A percentile compares a stretch with the other conserved stretches of the same genome.
Evolutionary conservation across 2,888 invertebrate species (phyloP).

Genomic region (Deilephila elpenor): DNA sequence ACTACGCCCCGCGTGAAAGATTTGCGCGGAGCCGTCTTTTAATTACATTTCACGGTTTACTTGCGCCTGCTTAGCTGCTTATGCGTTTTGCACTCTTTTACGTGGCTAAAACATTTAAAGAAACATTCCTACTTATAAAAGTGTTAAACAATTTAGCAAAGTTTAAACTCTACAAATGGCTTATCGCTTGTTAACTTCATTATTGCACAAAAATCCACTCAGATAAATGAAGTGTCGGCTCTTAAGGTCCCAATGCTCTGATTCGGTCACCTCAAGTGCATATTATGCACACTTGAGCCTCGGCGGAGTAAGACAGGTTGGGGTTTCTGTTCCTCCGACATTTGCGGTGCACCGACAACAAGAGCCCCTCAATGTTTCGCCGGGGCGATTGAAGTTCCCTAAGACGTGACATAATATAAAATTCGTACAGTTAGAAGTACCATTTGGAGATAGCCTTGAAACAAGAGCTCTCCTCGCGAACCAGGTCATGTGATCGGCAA

Average conservation of each 20-base stretch:
- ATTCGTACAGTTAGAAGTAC: slow-evolving; percentile 53
- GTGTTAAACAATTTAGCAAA: no score
- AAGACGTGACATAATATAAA: slow-evolving; percentile 60
- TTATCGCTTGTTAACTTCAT: no score
- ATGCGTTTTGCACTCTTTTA: not conserved
- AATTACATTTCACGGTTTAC: slow-evolving; percentile 3
- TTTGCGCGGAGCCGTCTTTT: not conserved
- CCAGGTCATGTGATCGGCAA: slow-evolving; percentile 65
- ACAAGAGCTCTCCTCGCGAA: slow-evolving; percentile 55
- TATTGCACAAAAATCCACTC: no score
- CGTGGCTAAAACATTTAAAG: not conserved
- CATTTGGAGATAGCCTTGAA: slow-evolving; percentile 48
- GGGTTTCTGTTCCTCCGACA: not conserved
- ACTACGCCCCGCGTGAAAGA: not conserved
- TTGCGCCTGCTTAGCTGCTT: no score
- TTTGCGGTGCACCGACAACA: not conserved
- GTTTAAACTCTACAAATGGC: no score
- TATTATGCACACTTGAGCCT: not conserved
- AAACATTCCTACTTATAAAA: no score
- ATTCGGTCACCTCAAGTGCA: not conserved
- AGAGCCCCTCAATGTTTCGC: slow-evolving; percentile 34
- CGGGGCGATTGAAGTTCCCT: slow-evolving; percentile 46
- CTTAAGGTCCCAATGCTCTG: no score
- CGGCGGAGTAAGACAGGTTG: not conserved
- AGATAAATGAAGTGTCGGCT: no score